These are phyloP conservation scores for Clarias gariepinus DNA, from an alignment of 2,113 vertebrate species.

Conservation along the genomic window DNA sequence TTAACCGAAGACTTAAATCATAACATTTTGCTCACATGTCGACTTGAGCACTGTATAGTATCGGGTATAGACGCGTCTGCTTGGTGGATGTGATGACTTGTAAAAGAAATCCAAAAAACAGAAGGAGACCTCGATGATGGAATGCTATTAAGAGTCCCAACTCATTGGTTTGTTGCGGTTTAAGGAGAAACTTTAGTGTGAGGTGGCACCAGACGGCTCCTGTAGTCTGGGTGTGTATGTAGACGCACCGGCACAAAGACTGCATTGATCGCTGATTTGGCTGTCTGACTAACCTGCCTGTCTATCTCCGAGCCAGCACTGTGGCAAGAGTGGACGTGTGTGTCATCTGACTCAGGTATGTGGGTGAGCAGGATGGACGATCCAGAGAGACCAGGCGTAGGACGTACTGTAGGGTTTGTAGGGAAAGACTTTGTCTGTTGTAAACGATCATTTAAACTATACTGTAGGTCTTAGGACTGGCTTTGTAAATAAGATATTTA, in stretches of 20 bases:
- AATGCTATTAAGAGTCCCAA: background rate
- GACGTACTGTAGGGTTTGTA: background rate
- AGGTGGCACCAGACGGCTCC: constrained; percentile 32
- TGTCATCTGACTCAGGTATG: constrained; percentile 53
- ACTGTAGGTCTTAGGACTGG: background rate
- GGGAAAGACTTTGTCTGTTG: background rate
- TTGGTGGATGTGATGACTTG: background rate
- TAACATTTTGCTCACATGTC: constrained; percentile 16
- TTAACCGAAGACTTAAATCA: constrained; percentile 51
- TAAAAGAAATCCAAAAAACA: background rate
- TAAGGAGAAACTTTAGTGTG: constrained; percentile 7
- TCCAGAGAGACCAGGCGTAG: constrained; percentile 13
- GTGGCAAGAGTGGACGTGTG: constrained; percentile 29
- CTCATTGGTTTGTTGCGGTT: background rate
- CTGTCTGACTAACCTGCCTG: constrained; percentile 52
- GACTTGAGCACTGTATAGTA: background rate
- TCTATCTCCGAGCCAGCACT: constrained; percentile 13
- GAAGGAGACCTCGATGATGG: background rate
- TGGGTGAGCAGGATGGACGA: constrained; percentile 49
- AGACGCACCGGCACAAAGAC: constrained; percentile 26
- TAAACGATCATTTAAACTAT: background rate
- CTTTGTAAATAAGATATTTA: background rate
- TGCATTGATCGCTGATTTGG: constrained; percentile 49
- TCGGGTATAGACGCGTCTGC: background rate
- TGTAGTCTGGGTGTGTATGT: constrained; percentile 23